A percentile compares a stretch with the other conserved stretches of the same genome.
phyloP scores from a whole-genome alignment of 2,888 invertebrate species.

The Drosophila pseudotalamancana region DNA sequence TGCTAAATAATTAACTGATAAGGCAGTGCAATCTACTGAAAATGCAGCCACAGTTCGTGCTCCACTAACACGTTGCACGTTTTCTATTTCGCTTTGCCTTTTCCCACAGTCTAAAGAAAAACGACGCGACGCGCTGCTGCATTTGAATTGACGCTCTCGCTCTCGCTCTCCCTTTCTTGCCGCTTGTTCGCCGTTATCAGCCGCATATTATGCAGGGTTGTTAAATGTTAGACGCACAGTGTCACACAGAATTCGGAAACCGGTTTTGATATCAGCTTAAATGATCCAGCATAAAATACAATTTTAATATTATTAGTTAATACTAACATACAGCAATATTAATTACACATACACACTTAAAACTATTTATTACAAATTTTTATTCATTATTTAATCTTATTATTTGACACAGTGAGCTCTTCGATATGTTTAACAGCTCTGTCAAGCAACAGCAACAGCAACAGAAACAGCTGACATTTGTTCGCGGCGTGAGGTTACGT shows the following conservation, averaged over 20 bases:
- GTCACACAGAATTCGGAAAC: constrained; percentile 13
- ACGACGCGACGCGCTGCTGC: constrained; percentile 69
- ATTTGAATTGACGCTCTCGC: constrained; percentile 50
- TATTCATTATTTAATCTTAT: too few relatives aligned
- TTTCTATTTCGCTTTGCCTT: constrained; percentile 51
- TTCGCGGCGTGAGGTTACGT: constrained; percentile 59
- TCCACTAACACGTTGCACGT: constrained; percentile 69
- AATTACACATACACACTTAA: too few relatives aligned
- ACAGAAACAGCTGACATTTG: constrained; percentile 54
- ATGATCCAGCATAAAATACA: background rate
- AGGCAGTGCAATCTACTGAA: constrained; percentile 23
- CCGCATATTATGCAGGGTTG: constrained; percentile 38
- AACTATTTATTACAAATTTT: background rate
- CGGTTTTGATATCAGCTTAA: background rate
- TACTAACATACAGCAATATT: too few relatives aligned
- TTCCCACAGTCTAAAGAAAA: constrained; percentile 54
- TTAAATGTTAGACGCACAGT: constrained; percentile 36
- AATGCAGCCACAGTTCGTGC: constrained; percentile 23
- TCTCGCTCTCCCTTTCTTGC: constrained; percentile 57
- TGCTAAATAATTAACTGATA: constrained; percentile 35
- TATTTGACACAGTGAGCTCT: background rate
- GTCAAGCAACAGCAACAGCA: background rate
- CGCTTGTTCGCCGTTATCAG: constrained; percentile 74
- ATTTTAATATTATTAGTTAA: background rate
- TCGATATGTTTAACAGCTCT: constrained; percentile 36